phyloP scores from a whole-genome alignment of 2,113 vertebrate genomes.

The Danionella cerebrum region DNA sequence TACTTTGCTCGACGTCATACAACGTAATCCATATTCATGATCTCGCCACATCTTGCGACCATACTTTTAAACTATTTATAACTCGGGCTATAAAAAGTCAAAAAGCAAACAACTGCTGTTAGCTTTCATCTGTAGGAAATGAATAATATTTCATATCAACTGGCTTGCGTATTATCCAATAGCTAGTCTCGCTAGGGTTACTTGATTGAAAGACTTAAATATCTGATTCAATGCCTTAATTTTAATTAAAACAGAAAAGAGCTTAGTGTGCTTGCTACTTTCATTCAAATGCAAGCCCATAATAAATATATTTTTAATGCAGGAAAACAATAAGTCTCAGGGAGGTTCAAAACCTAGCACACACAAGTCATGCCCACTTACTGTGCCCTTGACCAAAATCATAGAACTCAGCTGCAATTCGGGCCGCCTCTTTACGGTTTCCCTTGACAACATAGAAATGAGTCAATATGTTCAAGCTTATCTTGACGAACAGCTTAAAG shows the following conservation, averaged over 20 bases:
- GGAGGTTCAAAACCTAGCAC: background rate
- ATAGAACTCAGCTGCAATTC: slow-evolving; percentile 82
- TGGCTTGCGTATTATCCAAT: too few relatives aligned
- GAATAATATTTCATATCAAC: too few relatives aligned
- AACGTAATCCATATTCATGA: background rate
- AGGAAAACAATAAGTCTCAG: too few relatives aligned
- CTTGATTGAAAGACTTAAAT: too few relatives aligned
- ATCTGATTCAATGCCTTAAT: too few relatives aligned
- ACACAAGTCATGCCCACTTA: slow-evolving; percentile 46
- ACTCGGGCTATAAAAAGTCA: slow-evolving; percentile 57
- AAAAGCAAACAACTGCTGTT: too few relatives aligned
- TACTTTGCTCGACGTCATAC: background rate
- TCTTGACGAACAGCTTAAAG: slow-evolving; percentile 86
- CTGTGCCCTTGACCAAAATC: slow-evolving; percentile 78
- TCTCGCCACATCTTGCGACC: background rate
- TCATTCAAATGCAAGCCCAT: too few relatives aligned
- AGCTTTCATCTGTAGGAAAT: background rate
- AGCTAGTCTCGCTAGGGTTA: too few relatives aligned
- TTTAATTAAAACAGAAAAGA: too few relatives aligned
- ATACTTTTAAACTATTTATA: slow-evolving; percentile 69
- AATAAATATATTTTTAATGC: too few relatives aligned
- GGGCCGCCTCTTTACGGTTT: slow-evolving; percentile 80
- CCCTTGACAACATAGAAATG: slow-evolving; percentile 87
- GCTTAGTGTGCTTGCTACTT: too few relatives aligned
- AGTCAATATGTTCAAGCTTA: slow-evolving; percentile 81